A percentile compares a stretch with the other conserved stretches of the same genome.
phyloP scores from a whole-genome alignment of 1,140 invertebrate genomes.

The Zaprionus ghesquierei region DNA sequence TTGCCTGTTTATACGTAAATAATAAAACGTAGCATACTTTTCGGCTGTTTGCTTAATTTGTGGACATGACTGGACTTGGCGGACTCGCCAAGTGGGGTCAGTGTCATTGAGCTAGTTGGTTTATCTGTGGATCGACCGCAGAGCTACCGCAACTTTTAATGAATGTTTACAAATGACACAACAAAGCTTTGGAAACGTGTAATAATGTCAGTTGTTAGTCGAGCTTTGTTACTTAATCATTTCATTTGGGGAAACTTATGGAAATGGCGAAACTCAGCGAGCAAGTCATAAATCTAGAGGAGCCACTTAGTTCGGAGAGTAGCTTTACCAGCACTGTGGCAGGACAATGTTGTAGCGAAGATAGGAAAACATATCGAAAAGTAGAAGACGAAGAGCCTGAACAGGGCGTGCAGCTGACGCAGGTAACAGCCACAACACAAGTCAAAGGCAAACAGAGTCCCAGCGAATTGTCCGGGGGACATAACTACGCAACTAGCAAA shows the following conservation, averaged over 20 bases:
- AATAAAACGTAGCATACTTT: slow-evolving; percentile 21
- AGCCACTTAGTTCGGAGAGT: slow-evolving; percentile 43
- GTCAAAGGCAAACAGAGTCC: slow-evolving; percentile 24
- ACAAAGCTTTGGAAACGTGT: slow-evolving; percentile 12
- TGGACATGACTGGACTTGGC: slow-evolving; percentile 16
- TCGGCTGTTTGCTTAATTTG: slow-evolving; percentile 22
- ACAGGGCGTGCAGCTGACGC: not conserved
- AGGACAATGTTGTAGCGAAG: slow-evolving; percentile 39
- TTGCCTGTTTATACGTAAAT: not conserved
- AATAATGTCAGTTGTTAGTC: slow-evolving; percentile 11
- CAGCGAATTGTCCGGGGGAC: slow-evolving; percentile 36
- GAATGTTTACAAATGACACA: slow-evolving; percentile 40
- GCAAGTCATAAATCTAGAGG: slow-evolving; percentile 38
- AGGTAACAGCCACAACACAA: not conserved
- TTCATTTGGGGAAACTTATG: not conserved
- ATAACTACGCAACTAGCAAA: slow-evolving; percentile 69
- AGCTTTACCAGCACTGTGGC: slow-evolving; percentile 44
- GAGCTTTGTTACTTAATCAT: slow-evolving; percentile 10
- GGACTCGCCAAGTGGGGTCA: slow-evolving; percentile 42
- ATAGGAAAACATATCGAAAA: not conserved
- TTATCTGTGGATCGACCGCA: slow-evolving; percentile 54
- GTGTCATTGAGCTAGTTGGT: slow-evolving; percentile 35
- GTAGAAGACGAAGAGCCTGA: not conserved
- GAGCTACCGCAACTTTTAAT: slow-evolving; percentile 38
- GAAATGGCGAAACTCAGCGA: slow-evolving; percentile 41